A percentile compares a stretch with the other conserved stretches of the same genome.
Conservation (phyloP, 2,888 invertebrate genomes). For the Busseola fusca region DNA sequence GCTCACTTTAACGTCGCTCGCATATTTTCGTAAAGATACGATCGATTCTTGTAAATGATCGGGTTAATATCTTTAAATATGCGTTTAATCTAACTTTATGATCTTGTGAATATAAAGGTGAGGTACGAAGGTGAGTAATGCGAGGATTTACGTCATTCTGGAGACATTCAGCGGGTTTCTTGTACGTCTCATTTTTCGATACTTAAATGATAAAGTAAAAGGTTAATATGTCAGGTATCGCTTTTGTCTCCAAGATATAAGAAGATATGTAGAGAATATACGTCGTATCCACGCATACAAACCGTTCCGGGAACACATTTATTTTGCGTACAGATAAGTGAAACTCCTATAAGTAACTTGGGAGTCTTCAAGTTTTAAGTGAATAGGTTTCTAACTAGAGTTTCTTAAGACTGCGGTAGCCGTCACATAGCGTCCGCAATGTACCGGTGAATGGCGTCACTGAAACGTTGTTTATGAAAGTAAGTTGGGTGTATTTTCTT, state of each 20-base stretch:
- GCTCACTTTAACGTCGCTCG: conserved; percentile 35
- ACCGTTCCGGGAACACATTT: not conserved
- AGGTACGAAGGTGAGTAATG: conserved; percentile 43
- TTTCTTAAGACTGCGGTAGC: not conserved
- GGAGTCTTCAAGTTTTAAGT: not conserved
- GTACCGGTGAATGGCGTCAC: not conserved
- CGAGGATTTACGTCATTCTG: conserved; percentile 42
- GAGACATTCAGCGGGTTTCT: conserved; percentile 8
- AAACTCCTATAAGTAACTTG: too few species aligned
- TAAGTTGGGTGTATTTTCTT: not conserved
- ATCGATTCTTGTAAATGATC: conserved; percentile 51
- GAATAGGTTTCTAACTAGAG: not conserved
- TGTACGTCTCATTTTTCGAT: conserved; percentile 16
- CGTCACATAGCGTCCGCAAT: not conserved
- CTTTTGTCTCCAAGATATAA: conserved; percentile 13
- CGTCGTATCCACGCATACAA: not conserved
- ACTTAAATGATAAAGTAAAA: conserved; percentile 30
- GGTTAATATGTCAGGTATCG: conserved; percentile 37
- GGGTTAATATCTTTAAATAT: conserved; percentile 55
- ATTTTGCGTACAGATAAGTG: not conserved
- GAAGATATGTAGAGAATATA: not conserved
- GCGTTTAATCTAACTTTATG: conserved; percentile 57
- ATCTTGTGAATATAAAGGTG: conserved; percentile 37
- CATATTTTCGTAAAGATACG: conserved; percentile 56
- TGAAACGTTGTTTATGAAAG: not conserved